Percentiles rank a stretch among this genome's conserved stretches.
Evolutionary conservation across 2,797 vertebrate species (phyloP).

Genomic region (Macrochelys suwanniensis): DNA sequence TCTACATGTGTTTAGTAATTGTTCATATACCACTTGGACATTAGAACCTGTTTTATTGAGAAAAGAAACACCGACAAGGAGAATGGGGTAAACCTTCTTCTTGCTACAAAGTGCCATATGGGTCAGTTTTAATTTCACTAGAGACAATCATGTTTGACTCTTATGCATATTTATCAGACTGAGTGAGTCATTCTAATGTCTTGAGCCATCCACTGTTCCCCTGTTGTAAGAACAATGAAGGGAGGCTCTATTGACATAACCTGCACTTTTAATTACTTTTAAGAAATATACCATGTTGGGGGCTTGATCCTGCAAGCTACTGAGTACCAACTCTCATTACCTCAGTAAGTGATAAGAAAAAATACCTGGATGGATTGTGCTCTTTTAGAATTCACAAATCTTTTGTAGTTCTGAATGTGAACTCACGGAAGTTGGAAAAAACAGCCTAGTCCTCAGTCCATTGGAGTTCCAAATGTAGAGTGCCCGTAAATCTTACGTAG

Average conservation of each 20-base stretch:
- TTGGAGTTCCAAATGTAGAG: background rate
- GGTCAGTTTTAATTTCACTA: background rate
- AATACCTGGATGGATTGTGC: background rate
- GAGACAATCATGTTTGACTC: background rate
- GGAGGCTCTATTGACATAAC: background rate
- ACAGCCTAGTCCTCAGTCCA: background rate
- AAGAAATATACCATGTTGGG: background rate
- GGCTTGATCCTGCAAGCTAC: background rate
- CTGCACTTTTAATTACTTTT: slow-evolving; percentile 6
- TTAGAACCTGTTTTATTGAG: background rate
- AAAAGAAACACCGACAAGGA: background rate
- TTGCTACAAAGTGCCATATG: background rate
- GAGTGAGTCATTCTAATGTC: background rate
- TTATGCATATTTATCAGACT: background rate
- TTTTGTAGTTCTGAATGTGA: background rate
- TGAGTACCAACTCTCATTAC: background rate
- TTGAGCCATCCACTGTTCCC: background rate
- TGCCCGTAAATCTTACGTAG: background rate
- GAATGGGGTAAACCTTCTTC: background rate
- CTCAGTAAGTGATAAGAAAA: background rate
- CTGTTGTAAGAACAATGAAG: background rate
- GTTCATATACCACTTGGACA: background rate
- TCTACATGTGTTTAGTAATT: background rate
- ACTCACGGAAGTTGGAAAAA: background rate
- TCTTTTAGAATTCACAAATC: background rate